Evolutionary conservation across 2,797 vertebrate species (phyloP), one percentile per base, ranked within the genome.

Genomic region (Brotula barbata): DNA sequence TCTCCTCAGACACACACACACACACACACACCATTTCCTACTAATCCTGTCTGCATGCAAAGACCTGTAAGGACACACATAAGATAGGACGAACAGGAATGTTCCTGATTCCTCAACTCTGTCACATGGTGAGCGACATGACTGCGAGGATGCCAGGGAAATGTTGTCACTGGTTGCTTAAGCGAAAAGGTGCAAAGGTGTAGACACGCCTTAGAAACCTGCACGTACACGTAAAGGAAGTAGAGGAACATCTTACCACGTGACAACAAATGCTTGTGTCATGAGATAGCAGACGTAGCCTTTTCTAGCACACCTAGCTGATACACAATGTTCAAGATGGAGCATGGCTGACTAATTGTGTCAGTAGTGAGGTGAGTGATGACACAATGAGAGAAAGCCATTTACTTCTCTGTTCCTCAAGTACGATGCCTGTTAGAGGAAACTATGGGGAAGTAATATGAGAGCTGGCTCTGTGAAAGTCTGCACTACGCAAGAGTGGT

Each of bases 101-200:
- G 81, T 64, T 77, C 44, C 49, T 1, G 41, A 70, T 47, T 71
- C 34, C 33, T 6, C 10, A 7, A 71, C 64, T 65, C 45, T 34
- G 68, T 87, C 82, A 85, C 77, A 84, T 78, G 81, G 46, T 17
- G 52, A 47, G 40, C 70, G 84, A 79, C 75, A 72, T 44, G 53
- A 68, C 1, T 16, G 41, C 39, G 53, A 39, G 63, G 31, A 88
- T 79, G 74, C 71, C 77, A 57, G 33, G 76, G 23, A 22, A 68
- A 33, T 7, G 6, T 34, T 14, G 60, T 82, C 75, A 81, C 16
- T 52, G 58, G 44, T 69, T 40, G 58, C 65, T 41, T 31, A 36
- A 73, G 71, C 70, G 71, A n/a, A n/a, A n/a, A n/a, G 65, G 80
- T 84, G 59, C 62, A 64, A 15, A 62, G 67, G 49, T 62, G 42